These are phyloP conservation scores for Eueremaeus valkanovi DNA, from an alignment of 2,888 invertebrate species.

Conservation along the genomic window DNA sequence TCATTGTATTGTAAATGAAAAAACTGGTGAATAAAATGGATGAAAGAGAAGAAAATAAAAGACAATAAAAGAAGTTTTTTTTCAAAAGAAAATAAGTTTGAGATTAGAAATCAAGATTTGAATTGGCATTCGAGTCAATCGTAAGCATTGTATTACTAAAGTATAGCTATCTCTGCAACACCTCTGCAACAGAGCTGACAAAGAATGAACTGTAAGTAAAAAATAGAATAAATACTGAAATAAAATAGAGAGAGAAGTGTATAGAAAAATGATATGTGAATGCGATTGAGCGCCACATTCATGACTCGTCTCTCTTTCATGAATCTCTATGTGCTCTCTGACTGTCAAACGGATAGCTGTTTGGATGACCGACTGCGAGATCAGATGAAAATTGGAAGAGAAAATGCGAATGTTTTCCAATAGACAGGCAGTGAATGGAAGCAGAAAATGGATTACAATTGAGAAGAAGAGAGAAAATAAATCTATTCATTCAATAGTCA, in stretches of 20 bases:
- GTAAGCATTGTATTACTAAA: neutral
- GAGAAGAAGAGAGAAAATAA: neutral
- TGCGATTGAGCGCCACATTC: neutral
- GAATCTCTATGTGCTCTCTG: neutral
- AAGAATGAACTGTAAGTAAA: neutral
- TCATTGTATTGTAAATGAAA: neutral
- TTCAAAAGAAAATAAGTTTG: neutral
- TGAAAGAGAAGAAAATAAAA: neutral
- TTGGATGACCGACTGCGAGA: constrained; percentile 26
- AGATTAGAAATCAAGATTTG: constrained; percentile 16
- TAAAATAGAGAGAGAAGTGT: neutral
- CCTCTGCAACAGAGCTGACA: neutral
- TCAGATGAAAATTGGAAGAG: constrained; percentile 27
- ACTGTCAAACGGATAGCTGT: constrained; percentile 15
- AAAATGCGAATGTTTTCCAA: neutral
- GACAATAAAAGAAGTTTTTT: neutral
- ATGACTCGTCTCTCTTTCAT: neutral
- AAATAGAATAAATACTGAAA: neutral
- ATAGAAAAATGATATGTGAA: neutral
- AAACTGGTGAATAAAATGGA: neutral
- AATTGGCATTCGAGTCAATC: constrained; percentile 9
- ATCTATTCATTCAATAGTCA: constrained; percentile 13
- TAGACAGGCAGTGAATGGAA: neutral
- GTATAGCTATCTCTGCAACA: neutral
- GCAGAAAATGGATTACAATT: constrained; percentile 19